Evolutionary conservation across 2,113 vertebrate genomes (phyloP).

Genomic region (Excalfactoria chinensis): DNA sequence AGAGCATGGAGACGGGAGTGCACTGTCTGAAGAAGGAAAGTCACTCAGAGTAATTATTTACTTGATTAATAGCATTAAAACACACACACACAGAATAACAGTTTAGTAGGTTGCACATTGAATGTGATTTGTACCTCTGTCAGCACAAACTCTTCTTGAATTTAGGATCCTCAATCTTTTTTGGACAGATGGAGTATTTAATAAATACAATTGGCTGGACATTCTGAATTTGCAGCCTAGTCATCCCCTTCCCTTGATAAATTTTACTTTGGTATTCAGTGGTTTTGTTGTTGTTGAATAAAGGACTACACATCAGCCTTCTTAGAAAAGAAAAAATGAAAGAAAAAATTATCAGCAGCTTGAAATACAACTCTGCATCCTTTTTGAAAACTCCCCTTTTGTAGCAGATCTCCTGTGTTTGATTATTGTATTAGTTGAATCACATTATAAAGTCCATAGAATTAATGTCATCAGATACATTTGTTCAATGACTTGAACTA

Average conservation of each 20-base stretch:
- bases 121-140: fast-evolving
- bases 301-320: not conserved
- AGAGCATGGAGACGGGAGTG: not conserved
- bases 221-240: not conserved
- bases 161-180: not conserved
- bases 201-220: not conserved
- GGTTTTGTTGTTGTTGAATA: not conserved
- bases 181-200: not conserved
- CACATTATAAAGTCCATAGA: not conserved
- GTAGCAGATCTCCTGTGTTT: not conserved
- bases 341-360: not conserved
- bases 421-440: not conserved
- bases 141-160: not conserved
- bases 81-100: not conserved
- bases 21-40: not conserved
- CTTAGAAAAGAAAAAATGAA: not conserved
- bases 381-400: not conserved
- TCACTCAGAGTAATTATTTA: not conserved
- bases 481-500: not conserved
- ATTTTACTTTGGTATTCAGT: not conserved
- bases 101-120: not conserved
- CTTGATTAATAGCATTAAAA: not conserved
- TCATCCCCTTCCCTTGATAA: not conserved
- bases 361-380: not conserved
- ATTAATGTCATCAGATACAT: not conserved